Base-by-base conservation (phyloP, 2,797 vertebrate species). In the Garrulus glandarius region DNA sequence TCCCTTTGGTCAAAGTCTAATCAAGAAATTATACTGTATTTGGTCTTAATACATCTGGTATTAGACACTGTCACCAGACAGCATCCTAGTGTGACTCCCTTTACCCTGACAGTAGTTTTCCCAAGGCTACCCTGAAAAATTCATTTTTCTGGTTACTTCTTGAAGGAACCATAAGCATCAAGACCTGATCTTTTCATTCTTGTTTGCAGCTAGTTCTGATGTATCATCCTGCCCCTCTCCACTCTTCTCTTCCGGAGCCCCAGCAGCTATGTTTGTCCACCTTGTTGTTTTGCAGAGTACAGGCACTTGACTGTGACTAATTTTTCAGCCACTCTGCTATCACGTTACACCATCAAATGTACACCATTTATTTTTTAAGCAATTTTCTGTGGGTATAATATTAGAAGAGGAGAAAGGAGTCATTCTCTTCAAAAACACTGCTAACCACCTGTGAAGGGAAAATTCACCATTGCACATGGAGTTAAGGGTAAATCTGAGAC, bases 391-490 rank as follows among this genome's bases (percentile, higher is more conserved):
- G 78, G 16, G 26, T 81, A 13, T 84, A 79, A 43, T 44, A 87
- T 46, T 37, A 69, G 83, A 96, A 92, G 49, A 53, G 53, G 72
- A 86, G 56, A 91, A 81, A 67, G 20, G 34, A 91, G 26, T 34
- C 27, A 39, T 82, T 95, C 29, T 75, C 39, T 52, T 89, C n/a
- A 71, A 50, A 82, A 94, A 23, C 36, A 55, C 67, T 69, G 10
- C 68, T 91, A 76, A 80, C 47, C 71, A 94, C 52, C 43, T 52
- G 24, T 84, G 94, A 84, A 71, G 65, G 34, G 32, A 76, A 96
- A 93, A 84, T 56, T 72, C 69, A 71, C 78, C 80, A 81, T 47
- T 44, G 72, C 32, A 21, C 10, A 0, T 8, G 49, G 46, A 57
- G 15, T 41, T 60, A 64, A n/a, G 69, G 78, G 81, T 77, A 85